Conservation (phyloP, 2,113 vertebrate species). For the Oenanthe melanoleuca region DNA sequence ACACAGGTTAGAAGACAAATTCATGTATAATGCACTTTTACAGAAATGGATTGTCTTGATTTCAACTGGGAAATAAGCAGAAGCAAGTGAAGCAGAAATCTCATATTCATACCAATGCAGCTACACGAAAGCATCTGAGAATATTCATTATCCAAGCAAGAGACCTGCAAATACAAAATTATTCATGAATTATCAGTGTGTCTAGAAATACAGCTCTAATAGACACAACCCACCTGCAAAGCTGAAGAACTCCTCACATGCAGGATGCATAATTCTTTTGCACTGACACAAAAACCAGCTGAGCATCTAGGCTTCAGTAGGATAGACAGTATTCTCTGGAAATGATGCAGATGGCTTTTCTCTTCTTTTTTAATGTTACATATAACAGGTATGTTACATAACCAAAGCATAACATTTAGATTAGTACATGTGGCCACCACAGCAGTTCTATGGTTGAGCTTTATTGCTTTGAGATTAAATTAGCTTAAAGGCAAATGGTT, state of each 20-base stretch:
- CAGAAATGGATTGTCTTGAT: background rate
- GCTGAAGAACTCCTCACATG: background rate
- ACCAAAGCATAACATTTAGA: background rate
- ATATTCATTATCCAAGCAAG: background rate
- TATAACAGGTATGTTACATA: background rate
- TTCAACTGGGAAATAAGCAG: constrained; percentile 26
- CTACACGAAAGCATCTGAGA: background rate
- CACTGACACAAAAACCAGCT: background rate
- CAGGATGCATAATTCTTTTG: background rate
- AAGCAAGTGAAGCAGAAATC: constrained; percentile 17
- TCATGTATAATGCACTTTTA: background rate
- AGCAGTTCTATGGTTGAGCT: background rate
- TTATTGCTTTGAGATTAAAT: background rate
- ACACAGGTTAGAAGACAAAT: background rate
- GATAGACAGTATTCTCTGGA: background rate
- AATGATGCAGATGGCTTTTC: background rate
- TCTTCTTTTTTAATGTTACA: background rate
- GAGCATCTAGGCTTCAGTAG: background rate
- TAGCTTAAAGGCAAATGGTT: background rate
- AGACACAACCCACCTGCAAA: constrained; percentile 30
- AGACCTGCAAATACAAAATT: background rate
- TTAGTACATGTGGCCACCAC: background rate
- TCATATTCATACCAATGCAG: background rate
- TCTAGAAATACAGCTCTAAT: background rate
- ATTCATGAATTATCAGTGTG: background rate